Evolutionary conservation across 2,113 vertebrate species (phyloP).

Genomic region (Addax nasomaculatus): DNA sequence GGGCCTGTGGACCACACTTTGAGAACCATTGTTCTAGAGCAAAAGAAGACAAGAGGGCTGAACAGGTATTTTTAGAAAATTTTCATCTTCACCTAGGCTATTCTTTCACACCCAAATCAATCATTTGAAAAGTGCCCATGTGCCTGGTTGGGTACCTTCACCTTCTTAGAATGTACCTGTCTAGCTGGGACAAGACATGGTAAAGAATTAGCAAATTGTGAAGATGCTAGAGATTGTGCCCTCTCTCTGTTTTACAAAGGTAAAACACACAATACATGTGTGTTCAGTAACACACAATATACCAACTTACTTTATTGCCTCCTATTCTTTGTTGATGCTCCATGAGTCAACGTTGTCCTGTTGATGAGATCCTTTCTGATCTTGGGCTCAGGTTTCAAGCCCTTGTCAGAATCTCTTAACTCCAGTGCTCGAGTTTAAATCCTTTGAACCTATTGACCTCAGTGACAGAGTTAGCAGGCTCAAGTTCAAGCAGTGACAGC

Average conservation of each 20-base stretch:
- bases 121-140: background rate
- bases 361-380: background rate
- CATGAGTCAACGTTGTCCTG: background rate
- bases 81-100: background rate
- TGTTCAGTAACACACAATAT: rapidly evolving
- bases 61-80: background rate
- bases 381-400: background rate
- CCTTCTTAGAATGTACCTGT: background rate
- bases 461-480: background rate
- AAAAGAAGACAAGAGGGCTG: background rate
- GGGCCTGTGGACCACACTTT: background rate
- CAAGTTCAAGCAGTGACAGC: background rate
- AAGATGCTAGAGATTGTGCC: background rate
- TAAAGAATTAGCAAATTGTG: background rate
- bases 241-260: background rate
- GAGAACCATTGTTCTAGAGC: background rate
- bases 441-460: background rate
- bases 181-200: background rate
- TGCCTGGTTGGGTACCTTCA: background rate
- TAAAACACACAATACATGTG: background rate
- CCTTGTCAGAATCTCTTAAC: background rate
- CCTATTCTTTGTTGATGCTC: background rate
- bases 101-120: background rate
- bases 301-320: background rate
- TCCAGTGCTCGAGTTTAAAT: background rate